Percentiles rank a stretch among this genome's conserved stretches.
phyloP scores from a whole-genome alignment of 2,113 vertebrate genomes.

The Ptyas mucosa region DNA sequence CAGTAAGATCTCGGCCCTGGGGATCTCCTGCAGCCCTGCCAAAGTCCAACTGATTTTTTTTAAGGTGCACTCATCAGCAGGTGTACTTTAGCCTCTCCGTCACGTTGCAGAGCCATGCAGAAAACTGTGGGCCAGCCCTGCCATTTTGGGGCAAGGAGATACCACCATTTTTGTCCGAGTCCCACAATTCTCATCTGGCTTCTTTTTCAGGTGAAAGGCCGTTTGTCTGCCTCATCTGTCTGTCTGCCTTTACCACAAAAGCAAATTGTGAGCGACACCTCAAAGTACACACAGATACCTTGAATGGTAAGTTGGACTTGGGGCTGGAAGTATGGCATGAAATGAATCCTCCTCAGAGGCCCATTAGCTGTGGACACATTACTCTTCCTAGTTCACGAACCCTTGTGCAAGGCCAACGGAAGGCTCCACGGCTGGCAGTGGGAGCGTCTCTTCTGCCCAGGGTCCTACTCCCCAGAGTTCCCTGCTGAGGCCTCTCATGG shows the following conservation, averaged over 20 bases:
- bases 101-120: neutral
- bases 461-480: neutral
- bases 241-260: slow-evolving; percentile 97
- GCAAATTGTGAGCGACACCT: slow-evolving; percentile 98
- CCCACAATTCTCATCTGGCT: neutral
- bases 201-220: slow-evolving; percentile 87
- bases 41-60: neutral
- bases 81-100: neutral
- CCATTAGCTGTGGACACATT: neutral
- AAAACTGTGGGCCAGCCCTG: neutral
- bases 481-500: neutral
- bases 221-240: slow-evolving; percentile 93
- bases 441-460: too few species aligned
- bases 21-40: neutral
- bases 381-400: neutral
- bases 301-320: slow-evolving; percentile 73
- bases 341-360: neutral
- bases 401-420: neutral
- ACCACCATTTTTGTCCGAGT: neutral
- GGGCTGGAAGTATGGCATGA: neutral
- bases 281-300: slow-evolving; percentile 93
- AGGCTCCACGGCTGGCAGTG: neutral
- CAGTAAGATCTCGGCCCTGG: neutral
- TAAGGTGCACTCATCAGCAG: neutral
- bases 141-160: neutral